Evolutionary conservation across 2,113 vertebrate genomes (phyloP).

Genomic region (Otocyon megalotis): DNA sequence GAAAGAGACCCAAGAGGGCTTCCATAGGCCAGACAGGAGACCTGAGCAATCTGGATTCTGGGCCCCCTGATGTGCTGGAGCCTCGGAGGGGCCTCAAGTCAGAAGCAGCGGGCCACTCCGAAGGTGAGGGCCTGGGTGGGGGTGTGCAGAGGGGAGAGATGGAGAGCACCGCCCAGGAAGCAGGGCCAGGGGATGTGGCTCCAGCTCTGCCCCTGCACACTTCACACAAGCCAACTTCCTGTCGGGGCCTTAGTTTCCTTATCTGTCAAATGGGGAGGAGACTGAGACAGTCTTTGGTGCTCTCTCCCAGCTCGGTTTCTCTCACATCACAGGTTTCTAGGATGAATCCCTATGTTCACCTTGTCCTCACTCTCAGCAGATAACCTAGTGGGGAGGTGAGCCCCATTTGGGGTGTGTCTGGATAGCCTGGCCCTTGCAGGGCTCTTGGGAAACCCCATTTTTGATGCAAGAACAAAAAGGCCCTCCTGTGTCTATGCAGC

Average conservation of each 20-base stretch:
- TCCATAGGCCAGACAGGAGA: neutral
- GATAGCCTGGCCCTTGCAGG: neutral
- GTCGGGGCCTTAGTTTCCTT: neutral
- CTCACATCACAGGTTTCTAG: neutral
- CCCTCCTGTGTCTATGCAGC: neutral
- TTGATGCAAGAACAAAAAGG: neutral
- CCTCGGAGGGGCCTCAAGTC: neutral
- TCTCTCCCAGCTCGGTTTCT: neutral
- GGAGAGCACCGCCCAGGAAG: accelerated
- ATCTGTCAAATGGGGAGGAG: neutral
- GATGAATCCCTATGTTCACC: neutral
- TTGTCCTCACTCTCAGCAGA: neutral
- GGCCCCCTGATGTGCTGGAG: neutral
- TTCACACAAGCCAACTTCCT: neutral
- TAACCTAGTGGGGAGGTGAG: neutral
- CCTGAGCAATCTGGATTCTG: neutral
- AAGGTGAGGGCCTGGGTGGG: neutral
- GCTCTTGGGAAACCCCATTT: neutral
- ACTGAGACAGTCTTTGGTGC: neutral
- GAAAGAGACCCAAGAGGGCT: neutral
- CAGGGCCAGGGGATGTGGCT: neutral
- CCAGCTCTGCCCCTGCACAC: neutral
- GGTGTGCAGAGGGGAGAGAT: neutral
- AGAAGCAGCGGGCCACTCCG: neutral
- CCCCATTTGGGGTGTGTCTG: neutral